A percentile compares a stretch with the other conserved stretches of the same genome.
Conservation (phyloP, 2,888 invertebrate species). For the Aleiodes alternator region DNA sequence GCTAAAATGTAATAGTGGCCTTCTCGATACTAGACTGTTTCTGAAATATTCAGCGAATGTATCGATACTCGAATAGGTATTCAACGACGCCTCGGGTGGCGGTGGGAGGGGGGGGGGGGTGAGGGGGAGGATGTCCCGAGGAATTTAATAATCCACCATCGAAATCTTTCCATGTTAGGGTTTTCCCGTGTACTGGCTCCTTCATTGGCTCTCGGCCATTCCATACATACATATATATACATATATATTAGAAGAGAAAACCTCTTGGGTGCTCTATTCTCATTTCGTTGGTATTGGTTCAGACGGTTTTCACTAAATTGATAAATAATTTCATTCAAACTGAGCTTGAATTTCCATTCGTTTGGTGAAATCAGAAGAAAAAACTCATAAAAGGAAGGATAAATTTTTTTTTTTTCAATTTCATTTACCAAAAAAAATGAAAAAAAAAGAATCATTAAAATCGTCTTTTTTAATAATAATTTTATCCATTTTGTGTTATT, state of each 20-base stretch:
- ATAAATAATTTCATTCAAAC: slow-evolving; percentile 67
- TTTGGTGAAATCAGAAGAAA: too few relatives aligned
- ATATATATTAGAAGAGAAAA: not conserved
- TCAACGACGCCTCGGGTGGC: slow-evolving; percentile 65
- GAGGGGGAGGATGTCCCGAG: slow-evolving; percentile 61
- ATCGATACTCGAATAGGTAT: slow-evolving; percentile 74
- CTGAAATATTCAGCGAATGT: slow-evolving; percentile 74
- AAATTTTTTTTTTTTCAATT: too few relatives aligned
- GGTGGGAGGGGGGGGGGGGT: too few relatives aligned
- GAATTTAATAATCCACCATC: slow-evolving; percentile 74
- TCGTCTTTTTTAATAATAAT: too few relatives aligned
- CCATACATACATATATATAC: slow-evolving; percentile 16
- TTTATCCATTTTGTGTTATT: too few relatives aligned
- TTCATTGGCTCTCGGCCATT: slow-evolving; percentile 53
- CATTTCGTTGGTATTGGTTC: slow-evolving; percentile 44
- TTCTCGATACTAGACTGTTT: slow-evolving; percentile 56
- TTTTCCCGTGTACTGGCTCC: slow-evolving; percentile 45
- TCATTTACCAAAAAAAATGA: too few relatives aligned
- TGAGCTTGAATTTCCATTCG: too few relatives aligned
- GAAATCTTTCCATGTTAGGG: slow-evolving; percentile 68
- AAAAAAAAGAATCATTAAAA: too few relatives aligned
- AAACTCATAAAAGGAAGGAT: too few relatives aligned
- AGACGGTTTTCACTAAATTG: slow-evolving; percentile 58
- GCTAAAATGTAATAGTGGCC: slow-evolving; percentile 29
- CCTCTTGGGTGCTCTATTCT: slow-evolving; percentile 42